Percentiles rank a stretch among this genome's conserved stretches.
These are phyloP conservation scores for Gila orcuttii DNA, from an alignment of 2,113 vertebrate genomes.

Conservation along the genomic window DNA sequence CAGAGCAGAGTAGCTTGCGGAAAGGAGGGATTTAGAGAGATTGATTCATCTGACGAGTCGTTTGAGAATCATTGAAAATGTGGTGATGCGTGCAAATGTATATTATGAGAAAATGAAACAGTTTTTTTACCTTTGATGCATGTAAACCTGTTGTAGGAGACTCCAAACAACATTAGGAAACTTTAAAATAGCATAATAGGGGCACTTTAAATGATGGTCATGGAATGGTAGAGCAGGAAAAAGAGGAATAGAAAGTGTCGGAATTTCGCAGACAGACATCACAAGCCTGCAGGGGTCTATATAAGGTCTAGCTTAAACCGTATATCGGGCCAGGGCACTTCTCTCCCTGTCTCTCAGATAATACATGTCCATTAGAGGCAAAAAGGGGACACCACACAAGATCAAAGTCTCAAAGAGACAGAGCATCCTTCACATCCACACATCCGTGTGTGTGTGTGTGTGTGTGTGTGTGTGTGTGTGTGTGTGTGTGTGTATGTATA, in stretches of 20 bases:
- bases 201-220: not conserved
- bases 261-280: not conserved
- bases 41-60: too few relatives aligned
- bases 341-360: constrained; percentile 17
- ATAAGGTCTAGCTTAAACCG: not conserved
- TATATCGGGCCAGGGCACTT: not conserved
- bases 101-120: too few relatives aligned
- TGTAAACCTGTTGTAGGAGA: not conserved
- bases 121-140: too few relatives aligned
- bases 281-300: not conserved
- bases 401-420: constrained; percentile 22
- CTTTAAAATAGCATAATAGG: too few relatives aligned
- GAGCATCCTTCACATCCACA: not conserved
- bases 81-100: too few relatives aligned
- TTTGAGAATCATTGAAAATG: too few relatives aligned
- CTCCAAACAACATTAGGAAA: too few relatives aligned
- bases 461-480: not conserved
- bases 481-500: not conserved
- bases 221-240: not conserved
- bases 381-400: constrained; percentile 5
- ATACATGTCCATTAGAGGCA: constrained; percentile 19
- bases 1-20: too few relatives aligned
- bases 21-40: too few relatives aligned
- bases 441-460: not conserved
- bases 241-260: not conserved